Percentiles rank a stretch among this genome's conserved stretches.
Conservation (phyloP, 2,797 vertebrate species). For the Sebastes minor region DNA sequence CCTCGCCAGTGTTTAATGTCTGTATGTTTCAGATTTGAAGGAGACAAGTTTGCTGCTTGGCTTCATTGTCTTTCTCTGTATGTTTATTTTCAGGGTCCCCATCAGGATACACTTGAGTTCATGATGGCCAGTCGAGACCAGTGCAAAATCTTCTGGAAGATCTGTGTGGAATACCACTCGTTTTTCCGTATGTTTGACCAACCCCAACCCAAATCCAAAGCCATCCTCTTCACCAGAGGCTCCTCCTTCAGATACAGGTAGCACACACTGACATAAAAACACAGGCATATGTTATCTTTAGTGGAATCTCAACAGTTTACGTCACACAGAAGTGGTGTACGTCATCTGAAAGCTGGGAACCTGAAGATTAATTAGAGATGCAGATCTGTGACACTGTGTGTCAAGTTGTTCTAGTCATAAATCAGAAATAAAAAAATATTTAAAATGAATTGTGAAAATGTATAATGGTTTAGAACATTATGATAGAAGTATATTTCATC, state of each 20-base stretch:
- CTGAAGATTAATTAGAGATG: too few species aligned
- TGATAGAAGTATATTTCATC: too few species aligned
- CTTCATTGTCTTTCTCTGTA: not conserved
- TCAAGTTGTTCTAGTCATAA: too few species aligned
- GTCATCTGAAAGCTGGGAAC: too few species aligned
- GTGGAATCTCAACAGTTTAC: too few species aligned
- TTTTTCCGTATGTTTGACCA: slow-evolving; percentile 96
- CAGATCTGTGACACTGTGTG: too few species aligned
- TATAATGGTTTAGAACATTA: too few species aligned
- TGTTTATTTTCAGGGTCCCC: slow-evolving; percentile 85
- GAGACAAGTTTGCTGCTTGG: not conserved
- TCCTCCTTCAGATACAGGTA: slow-evolving; percentile 99
- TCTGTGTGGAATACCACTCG: slow-evolving; percentile 96
- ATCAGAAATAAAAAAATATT: too few species aligned
- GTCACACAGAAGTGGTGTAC: too few species aligned
- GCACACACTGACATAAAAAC: not conserved
- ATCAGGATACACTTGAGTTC: slow-evolving; percentile 96
- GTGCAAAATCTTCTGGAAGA: slow-evolving; percentile 99
- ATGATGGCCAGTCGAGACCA: slow-evolving; percentile 93
- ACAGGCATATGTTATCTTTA: not conserved
- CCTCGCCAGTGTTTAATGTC: not conserved
- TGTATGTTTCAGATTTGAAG: not conserved
- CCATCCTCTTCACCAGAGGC: slow-evolving; percentile 92
- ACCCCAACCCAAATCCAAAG: slow-evolving; percentile 92
- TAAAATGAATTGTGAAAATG: too few species aligned